A percentile compares a stretch with the other conserved stretches of the same genome.
Evolutionary conservation across 2,113 vertebrate species (phyloP).

Genomic region (Falcunculus frontatus): DNA sequence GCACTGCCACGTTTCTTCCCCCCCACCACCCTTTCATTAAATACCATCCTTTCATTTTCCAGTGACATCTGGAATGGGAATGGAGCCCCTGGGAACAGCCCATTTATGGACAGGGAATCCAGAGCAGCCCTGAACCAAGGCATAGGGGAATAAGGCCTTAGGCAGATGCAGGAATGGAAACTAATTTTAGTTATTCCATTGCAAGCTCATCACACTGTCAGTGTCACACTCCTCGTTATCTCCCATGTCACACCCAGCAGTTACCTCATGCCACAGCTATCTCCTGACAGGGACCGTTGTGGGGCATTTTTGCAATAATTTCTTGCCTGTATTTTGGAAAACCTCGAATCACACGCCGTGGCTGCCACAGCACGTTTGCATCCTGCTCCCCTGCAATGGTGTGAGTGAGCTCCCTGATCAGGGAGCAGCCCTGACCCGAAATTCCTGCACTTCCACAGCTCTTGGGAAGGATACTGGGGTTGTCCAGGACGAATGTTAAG

Average conservation of each 20-base stretch:
- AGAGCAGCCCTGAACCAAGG: not conserved
- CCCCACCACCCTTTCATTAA: not conserved
- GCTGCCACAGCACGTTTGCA: not conserved
- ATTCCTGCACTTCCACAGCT: not conserved
- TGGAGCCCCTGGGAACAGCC: not conserved
- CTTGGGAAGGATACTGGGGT: not conserved
- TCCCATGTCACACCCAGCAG: conserved; percentile 34
- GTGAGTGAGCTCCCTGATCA: not conserved
- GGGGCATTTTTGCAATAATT: conserved; percentile 36
- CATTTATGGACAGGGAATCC: conserved; percentile 55
- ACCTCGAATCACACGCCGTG: not conserved
- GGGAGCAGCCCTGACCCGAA: not conserved
- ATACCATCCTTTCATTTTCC: not conserved
- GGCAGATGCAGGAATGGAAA: conserved; percentile 49
- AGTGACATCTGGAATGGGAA: not conserved
- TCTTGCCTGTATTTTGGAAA: conserved; percentile 3
- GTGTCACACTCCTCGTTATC: conserved; percentile 62
- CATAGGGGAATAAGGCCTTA: not conserved
- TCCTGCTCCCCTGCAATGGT: not conserved
- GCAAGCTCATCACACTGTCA: conserved; percentile 63
- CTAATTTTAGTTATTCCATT: conserved; percentile 63
- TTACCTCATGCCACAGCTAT: conserved; percentile 42
- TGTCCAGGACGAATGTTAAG: not conserved
- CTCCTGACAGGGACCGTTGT: not conserved
- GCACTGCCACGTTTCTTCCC: not conserved